Evolutionary conservation across 2,113 vertebrate genomes (phyloP).

Genomic region (Eidolon helvum): DNA sequence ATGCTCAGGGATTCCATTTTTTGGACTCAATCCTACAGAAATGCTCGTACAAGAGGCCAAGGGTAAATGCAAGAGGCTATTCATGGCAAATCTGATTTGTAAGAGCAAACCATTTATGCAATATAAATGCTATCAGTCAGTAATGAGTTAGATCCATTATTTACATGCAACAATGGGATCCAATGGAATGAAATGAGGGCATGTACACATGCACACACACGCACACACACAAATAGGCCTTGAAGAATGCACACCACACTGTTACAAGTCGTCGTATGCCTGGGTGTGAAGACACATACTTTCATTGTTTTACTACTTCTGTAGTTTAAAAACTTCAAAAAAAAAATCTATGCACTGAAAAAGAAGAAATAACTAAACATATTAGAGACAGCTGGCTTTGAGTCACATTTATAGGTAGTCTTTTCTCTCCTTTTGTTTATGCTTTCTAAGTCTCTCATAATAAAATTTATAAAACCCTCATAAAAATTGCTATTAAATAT

Average conservation of each 20-base stretch:
- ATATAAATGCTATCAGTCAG: neutral
- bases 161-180: too few species aligned
- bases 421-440: neutral
- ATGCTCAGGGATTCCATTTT: neutral
- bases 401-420: neutral
- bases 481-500: neutral
- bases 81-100: neutral
- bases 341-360: neutral
- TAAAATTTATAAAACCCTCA: neutral
- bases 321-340: neutral
- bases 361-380: neutral
- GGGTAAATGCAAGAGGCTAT: neutral
- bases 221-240: neutral
- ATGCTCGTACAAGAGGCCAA: neutral
- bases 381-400: neutral
- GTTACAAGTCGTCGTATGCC: neutral
- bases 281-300: neutral
- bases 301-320: neutral
- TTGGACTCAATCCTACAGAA: neutral
- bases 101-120: neutral
- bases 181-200: neutral
- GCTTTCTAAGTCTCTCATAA: neutral
- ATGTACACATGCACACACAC: rapidly evolving
- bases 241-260: neutral
- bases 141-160: neutral